Conservation (phyloP, 2,113 vertebrate species). For the Acrocephalus kingi region DNA sequence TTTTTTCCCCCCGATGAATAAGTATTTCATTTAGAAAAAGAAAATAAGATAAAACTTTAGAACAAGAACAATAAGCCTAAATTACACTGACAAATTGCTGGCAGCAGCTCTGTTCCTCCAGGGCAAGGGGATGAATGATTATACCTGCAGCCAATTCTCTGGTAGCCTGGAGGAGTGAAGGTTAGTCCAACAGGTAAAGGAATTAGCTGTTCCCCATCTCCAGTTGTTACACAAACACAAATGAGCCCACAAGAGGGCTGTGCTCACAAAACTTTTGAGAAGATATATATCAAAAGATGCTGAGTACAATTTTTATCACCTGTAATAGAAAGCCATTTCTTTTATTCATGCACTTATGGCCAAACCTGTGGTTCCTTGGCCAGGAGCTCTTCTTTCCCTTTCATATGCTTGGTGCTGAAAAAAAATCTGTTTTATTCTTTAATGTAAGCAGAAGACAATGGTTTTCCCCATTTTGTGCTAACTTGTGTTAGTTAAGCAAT, state of each 20-base stretch:
- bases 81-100: conserved; percentile 56
- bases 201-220: background rate
- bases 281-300: conserved; percentile 8
- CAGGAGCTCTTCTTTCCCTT: background rate
- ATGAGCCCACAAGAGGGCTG: conserved; percentile 66
- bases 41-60: conserved; percentile 53
- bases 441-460: background rate
- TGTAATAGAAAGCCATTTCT: conserved; percentile 10
- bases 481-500: background rate
- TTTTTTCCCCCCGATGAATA: background rate
- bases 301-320: conserved; percentile 35
- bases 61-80: conserved; percentile 32
- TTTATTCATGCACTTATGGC: background rate
- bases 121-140: conserved; percentile 17
- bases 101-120: conserved; percentile 22
- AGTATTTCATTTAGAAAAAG: conserved; percentile 52
- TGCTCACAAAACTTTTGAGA: conserved; percentile 56
- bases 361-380: background rate
- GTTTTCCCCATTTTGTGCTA: background rate
- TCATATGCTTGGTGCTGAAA: background rate
- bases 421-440: background rate
- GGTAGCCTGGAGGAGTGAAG: background rate
- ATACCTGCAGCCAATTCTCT: conserved; percentile 36
- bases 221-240: conserved; percentile 52
- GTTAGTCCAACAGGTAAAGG: conserved; percentile 18